These are phyloP conservation scores for Diacarnus erythraeanus DNA, from an alignment of 37 sponge, comb jelly and placozoan genomes.

Conservation along the genomic window DNA sequence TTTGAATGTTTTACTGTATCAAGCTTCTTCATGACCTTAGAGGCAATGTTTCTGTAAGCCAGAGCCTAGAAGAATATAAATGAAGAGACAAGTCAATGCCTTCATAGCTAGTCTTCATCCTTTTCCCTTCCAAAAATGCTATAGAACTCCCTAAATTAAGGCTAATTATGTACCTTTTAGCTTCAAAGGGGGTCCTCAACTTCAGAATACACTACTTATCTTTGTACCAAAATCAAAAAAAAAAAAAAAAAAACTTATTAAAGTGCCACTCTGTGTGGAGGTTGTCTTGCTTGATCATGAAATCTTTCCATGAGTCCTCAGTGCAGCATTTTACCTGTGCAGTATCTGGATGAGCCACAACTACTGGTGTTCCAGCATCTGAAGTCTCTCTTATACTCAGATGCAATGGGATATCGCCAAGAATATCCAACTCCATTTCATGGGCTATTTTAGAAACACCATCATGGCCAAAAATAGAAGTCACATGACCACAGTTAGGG, in stretches of 20 bases:
- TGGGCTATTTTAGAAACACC: slow-evolving; percentile 64
- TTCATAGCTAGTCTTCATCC: background rate
- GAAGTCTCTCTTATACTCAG: slow-evolving; percentile 48
- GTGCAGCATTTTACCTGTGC: slow-evolving; percentile 42
- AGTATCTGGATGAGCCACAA: slow-evolving; percentile 48
- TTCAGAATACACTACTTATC: too few species aligned
- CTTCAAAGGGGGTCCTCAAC: too few species aligned
- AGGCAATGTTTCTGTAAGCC: background rate
- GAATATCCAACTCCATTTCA: slow-evolving; percentile 50
- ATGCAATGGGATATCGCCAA: slow-evolving; percentile 84
- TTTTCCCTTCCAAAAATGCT: too few species aligned
- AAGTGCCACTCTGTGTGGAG: background rate
- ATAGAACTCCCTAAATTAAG: too few species aligned
- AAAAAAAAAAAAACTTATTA: background rate
- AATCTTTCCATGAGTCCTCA: background rate
- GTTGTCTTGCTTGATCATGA: background rate
- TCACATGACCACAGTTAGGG: slow-evolving; percentile 76
- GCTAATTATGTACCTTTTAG: too few species aligned
- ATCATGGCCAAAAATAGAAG: slow-evolving; percentile 84
- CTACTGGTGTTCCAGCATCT: slow-evolving; percentile 72
- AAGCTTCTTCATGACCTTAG: slow-evolving; percentile 3
- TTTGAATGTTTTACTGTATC: background rate
- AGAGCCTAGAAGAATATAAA: background rate
- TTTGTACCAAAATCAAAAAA: background rate
- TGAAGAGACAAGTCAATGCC: background rate